These are phyloP conservation scores for Chaetura pelagica DNA, from an alignment of 2,113 vertebrate genomes.

Conservation along the genomic window DNA sequence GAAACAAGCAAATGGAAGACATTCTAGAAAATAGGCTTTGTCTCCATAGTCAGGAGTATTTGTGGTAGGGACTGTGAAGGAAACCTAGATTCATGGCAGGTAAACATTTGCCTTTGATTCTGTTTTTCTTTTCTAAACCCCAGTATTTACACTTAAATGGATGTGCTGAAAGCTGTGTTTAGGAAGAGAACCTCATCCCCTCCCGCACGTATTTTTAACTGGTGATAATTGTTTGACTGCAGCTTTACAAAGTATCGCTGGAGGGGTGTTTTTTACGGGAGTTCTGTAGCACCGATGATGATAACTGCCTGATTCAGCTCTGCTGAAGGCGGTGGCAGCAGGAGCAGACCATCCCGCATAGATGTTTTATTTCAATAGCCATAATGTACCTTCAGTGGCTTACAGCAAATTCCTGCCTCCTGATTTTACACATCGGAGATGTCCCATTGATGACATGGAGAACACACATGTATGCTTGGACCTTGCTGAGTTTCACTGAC, in stretches of 20 bases:
- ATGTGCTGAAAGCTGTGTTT: constrained; percentile 37
- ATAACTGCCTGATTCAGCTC: background rate
- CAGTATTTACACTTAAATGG: constrained; percentile 9
- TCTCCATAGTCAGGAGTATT: background rate
- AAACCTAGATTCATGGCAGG: background rate
- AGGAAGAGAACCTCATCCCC: constrained; percentile 16
- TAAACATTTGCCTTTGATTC: constrained; percentile 35
- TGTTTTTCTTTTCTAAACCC: background rate
- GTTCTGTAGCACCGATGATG: background rate
- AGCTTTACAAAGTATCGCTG: constrained; percentile 37
- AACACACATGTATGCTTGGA: background rate
- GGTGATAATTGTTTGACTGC: constrained; percentile 9
- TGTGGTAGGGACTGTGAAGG: background rate
- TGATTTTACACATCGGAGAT: background rate
- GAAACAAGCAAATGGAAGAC: background rate
- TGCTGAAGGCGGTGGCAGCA: background rate
- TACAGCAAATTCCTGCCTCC: background rate
- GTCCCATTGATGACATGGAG: background rate
- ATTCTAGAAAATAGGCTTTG: background rate
- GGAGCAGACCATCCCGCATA: background rate
- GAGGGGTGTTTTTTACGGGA: constrained; percentile 4
- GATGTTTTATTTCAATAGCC: background rate
- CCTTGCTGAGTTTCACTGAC: background rate
- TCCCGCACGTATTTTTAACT: background rate
- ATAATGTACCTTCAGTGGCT: background rate